Conservation (phyloP, 2,888 invertebrate genomes). For the Boloria euphrosyne region DNA sequence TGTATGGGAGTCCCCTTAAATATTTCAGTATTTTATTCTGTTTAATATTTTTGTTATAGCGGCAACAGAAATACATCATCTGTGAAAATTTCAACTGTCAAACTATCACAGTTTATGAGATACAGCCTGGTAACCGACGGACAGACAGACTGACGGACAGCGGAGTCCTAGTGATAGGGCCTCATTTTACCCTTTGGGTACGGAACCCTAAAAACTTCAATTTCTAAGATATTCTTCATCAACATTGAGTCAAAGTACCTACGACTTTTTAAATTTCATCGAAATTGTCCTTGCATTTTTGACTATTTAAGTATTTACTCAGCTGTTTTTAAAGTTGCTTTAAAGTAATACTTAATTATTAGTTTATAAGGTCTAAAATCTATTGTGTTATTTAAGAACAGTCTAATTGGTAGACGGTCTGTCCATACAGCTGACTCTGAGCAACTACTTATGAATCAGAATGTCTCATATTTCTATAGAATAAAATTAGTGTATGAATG, state of each 20-base stretch:
- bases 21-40: too few species aligned
- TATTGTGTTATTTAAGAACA: not conserved
- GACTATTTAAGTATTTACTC: not conserved
- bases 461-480: too few species aligned
- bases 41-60: too few species aligned
- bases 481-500: too few species aligned
- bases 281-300: not conserved
- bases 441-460: not conserved
- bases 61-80: too few species aligned
- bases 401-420: not conserved
- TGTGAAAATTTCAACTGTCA: too few species aligned
- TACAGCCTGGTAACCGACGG: too few species aligned
- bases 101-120: too few species aligned
- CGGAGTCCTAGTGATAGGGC: too few species aligned
- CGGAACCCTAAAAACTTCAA: not conserved
- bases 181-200: too few species aligned
- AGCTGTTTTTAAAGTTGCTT: not conserved
- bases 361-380: not conserved
- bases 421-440: slow-evolving; percentile 7
- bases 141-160: too few species aligned
- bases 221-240: not conserved
- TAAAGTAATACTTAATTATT: not conserved
- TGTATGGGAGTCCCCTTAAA: too few species aligned
- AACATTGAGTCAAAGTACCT: not conserved
- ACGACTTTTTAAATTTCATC: not conserved